Conservation (phyloP, 2,888 invertebrate genomes). For the Papilio demoleus region DNA sequence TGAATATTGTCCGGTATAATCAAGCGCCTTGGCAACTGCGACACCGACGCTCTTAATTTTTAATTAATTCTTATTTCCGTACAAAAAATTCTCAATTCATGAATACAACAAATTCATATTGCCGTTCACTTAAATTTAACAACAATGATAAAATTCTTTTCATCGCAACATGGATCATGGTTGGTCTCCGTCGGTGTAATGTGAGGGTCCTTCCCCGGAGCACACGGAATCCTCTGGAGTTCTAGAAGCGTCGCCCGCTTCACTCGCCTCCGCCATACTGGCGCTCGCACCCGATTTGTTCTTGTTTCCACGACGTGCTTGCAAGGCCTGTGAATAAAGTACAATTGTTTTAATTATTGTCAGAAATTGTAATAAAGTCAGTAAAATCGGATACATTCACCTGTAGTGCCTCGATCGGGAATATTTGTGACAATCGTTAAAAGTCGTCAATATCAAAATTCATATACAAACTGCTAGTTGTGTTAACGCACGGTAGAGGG, state of each 20-base stretch:
- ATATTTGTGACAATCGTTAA: too few relatives aligned
- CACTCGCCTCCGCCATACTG: constrained; percentile 86
- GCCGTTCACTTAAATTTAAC: constrained; percentile 17
- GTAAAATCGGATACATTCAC: background rate
- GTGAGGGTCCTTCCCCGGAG: constrained; percentile 92
- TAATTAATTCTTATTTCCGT: too few relatives aligned
- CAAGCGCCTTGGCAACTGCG: too few relatives aligned
- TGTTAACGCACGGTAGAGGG: too few relatives aligned
- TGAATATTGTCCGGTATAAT: too few relatives aligned
- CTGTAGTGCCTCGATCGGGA: too few relatives aligned
- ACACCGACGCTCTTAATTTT: too few relatives aligned
- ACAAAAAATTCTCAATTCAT: background rate
- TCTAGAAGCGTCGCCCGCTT: constrained; percentile 90
- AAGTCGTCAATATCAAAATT: too few relatives aligned
- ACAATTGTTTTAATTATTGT: background rate
- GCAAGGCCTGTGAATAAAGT: constrained; percentile 85
- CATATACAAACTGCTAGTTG: too few relatives aligned
- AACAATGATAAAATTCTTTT: constrained; percentile 9
- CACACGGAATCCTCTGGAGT: constrained; percentile 96
- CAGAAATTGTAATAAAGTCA: background rate
- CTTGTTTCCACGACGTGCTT: constrained; percentile 85
- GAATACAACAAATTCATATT: constrained; percentile 11
- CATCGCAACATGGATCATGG: constrained; percentile 60
- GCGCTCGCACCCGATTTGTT: constrained; percentile 76
- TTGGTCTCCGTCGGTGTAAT: constrained; percentile 84